These are phyloP conservation scores for Andrena cerasifolii DNA, from an alignment of 1,140 invertebrate genomes.

Conservation along the genomic window DNA sequence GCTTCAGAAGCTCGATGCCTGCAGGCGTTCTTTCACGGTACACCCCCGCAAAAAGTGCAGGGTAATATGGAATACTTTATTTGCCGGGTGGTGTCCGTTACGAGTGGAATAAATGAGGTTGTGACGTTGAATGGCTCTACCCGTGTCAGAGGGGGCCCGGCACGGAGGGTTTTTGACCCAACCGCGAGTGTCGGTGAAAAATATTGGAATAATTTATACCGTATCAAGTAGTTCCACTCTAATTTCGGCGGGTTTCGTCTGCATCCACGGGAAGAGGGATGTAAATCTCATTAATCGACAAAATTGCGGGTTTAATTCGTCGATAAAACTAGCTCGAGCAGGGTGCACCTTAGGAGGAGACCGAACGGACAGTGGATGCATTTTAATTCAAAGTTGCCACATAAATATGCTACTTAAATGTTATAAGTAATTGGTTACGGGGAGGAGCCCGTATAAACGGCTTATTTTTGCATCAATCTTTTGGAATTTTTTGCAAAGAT, in stretches of 20 bases:
- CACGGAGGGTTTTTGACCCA: background rate
- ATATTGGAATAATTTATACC: slow-evolving; percentile 26
- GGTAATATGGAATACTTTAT: background rate
- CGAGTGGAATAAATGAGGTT: background rate
- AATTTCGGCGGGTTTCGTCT: slow-evolving; percentile 7
- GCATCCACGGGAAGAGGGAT: background rate
- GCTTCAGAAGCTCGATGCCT: too few relatives aligned
- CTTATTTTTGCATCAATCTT: too few relatives aligned
- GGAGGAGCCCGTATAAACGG: too few relatives aligned
- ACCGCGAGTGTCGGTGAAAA: background rate
- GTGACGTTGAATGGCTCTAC: slow-evolving; percentile 1
- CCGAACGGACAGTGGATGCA: background rate
- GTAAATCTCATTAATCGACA: slow-evolving; percentile 35
- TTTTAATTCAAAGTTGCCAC: slow-evolving; percentile 22
- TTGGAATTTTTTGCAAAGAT: too few relatives aligned
- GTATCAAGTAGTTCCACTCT: slow-evolving; percentile 22
- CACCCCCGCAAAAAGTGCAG: background rate
- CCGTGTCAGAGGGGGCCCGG: background rate
- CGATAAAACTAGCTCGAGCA: background rate
- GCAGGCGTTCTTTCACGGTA: too few relatives aligned
- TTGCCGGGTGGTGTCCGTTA: background rate
- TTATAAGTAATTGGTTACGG: background rate
- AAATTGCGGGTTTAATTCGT: slow-evolving; percentile 33
- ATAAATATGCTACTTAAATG: slow-evolving; percentile 22
- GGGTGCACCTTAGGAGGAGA: background rate